These are phyloP conservation scores for Clusia tigrina DNA, from an alignment of 2,888 invertebrate species.

Conservation along the genomic window DNA sequence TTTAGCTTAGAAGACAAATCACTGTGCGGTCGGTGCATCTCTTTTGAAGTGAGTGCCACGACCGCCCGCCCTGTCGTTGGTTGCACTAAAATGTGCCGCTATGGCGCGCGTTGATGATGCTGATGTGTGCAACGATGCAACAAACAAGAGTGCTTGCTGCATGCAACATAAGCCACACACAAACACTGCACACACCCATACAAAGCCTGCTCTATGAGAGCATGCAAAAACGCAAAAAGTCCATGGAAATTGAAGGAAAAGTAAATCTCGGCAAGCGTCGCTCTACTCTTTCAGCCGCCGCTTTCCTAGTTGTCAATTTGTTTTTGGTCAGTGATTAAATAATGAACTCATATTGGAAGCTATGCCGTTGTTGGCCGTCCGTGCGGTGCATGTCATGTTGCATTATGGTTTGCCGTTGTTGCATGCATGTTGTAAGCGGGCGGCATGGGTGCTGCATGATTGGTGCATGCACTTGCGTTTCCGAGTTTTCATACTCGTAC, in stretches of 20 bases:
- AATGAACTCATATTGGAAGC: conserved; percentile 59
- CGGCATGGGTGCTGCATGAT: background rate
- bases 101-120: conserved; percentile 48
- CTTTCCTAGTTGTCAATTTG: conserved; percentile 55
- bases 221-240: background rate
- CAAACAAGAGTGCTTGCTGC: conserved; percentile 41
- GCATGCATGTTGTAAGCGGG: conserved; percentile 25
- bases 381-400: conserved; percentile 57
- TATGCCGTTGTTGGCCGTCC: conserved; percentile 44
- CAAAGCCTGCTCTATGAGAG: background rate
- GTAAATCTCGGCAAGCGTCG: conserved; percentile 36
- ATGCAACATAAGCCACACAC: conserved; percentile 39
- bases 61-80: conserved; percentile 34
- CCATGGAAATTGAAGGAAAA: conserved; percentile 47
- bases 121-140: conserved; percentile 34
- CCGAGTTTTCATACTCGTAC: background rate
- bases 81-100: conserved; percentile 41
- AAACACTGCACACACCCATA: background rate
- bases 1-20: too few relatives aligned
- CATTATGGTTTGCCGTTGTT: conserved; percentile 48
- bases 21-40: conserved; percentile 39
- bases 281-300: conserved; percentile 20
- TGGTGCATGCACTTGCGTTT: background rate
- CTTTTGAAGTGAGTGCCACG: conserved; percentile 52
- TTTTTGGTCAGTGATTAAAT: conserved; percentile 59